A percentile compares a stretch with the other conserved stretches of the same genome.
Conservation (phyloP, 2,113 vertebrate genomes). For the Elanus axillaris region DNA sequence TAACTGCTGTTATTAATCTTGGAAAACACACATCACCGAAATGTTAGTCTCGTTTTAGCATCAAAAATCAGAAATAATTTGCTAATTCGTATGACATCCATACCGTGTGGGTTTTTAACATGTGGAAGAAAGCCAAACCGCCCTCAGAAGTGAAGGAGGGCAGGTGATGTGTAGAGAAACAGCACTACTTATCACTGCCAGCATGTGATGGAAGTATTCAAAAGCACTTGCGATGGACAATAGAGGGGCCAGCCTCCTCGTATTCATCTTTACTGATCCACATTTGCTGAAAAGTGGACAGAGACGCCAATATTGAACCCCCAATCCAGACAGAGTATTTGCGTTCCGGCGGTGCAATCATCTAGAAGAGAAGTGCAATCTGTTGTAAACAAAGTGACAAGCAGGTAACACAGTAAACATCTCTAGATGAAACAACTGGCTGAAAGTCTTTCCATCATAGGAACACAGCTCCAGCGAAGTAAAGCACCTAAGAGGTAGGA, state of each 20-base stretch:
- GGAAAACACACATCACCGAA: not conserved
- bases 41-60: not conserved
- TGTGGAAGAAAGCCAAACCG: not conserved
- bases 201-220: not conserved
- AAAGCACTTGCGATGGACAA: conserved; percentile 41
- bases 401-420: not conserved
- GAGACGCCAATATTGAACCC: not conserved
- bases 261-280: conserved; percentile 48
- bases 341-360: conserved; percentile 37
- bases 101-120: not conserved
- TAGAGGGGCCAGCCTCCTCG: conserved; percentile 29
- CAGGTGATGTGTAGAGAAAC: not conserved
- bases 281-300: conserved; percentile 36
- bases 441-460: not conserved
- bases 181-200: not conserved
- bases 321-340: conserved; percentile 53
- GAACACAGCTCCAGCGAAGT: not conserved
- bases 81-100: not conserved
- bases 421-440: not conserved
- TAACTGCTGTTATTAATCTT: not conserved
- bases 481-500: not conserved
- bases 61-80: not conserved
- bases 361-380: not conserved
- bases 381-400: not conserved
- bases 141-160: not conserved